Conservation (phyloP, 2,113 vertebrate species). For the Salvelinus namaycush region DNA sequence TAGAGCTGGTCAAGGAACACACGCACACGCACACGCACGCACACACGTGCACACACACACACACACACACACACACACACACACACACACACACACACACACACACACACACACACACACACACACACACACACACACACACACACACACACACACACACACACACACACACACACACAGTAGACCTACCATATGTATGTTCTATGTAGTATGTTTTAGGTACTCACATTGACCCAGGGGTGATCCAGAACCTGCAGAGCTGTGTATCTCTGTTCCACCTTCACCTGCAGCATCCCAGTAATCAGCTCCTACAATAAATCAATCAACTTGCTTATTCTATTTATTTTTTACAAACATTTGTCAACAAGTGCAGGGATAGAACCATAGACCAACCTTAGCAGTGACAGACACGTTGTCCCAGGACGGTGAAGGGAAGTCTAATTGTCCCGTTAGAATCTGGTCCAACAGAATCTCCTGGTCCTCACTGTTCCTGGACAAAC, state of each 20-base stretch:
- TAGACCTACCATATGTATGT: no score
- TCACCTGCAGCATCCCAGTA: constrained; percentile 90
- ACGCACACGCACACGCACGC: no score
- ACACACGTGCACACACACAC: no score
- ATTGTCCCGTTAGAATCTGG: constrained; percentile 89
- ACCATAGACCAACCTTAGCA: constrained; percentile 81
- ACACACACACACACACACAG: background rate
- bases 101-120: background rate
- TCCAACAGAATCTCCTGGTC: constrained; percentile 94
- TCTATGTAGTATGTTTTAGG: background rate
- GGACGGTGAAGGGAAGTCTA: constrained; percentile 90
- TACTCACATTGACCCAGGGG: constrained; percentile 95
- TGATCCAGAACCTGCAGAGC: constrained; percentile 92
- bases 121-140: no score
- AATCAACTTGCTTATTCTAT: background rate
- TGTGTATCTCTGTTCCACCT: constrained; percentile 87
- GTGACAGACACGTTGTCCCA: constrained; percentile 94
- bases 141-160: no score
- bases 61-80: background rate
- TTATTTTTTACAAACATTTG: background rate
- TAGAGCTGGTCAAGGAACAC: no score
- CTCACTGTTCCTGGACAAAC: constrained; percentile 77
- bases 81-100: no score
- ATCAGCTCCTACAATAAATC: constrained; percentile 84
- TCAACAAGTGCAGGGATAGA: background rate